Base-by-base conservation (phyloP, 2,113 vertebrate genomes). In the Larimichthys polyactis region DNA sequence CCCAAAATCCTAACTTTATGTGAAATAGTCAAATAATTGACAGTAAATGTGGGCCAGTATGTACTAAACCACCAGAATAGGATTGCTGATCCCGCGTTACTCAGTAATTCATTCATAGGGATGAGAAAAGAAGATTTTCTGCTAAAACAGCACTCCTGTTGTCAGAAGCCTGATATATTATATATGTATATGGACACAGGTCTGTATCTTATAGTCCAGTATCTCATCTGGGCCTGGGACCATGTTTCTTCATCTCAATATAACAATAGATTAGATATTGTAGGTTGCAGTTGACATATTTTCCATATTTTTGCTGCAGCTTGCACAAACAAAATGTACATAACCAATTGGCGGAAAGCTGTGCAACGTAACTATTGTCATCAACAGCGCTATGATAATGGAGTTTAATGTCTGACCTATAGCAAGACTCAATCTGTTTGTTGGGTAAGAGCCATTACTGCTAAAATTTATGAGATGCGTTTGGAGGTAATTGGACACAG, bases 21-120 rank as follows among this genome's bases (percentile, higher is more conserved):
- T 29, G 46, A 79, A 65, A 77, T 0, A 64, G 51, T 51, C 5
- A 2, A 68, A 81, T 71, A 79, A 82, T 29, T 51, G 72, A 86
- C 78, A 81, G 81, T 79, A 75, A 85, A 92, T 89, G 80, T 90
- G 82, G 82, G 83, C 76, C 71, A 82, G 73, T 0, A 3, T 81
- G 83, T 60, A 46, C 82, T 75, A 51, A 87, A 82, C 58, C 79
- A 49, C 55, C 51, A 82, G 83, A 87, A 88, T 64, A 87, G 81
- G 59, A 87, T 11, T 81, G 91, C 89, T 90, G 89, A 92, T 71
- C 63, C 73, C 67, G 86, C 88, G 66, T 78, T 84, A 66, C 70
- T 71, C 48, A 22, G 78, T 84, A 66, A 83, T 84, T 85, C 85
- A 87, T 85, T 88, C 68, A 40, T 54, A 7, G 67, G 74, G 65